Conservation (phyloP, 2,888 invertebrate species). For the Linhomoeus sp. region DNA sequence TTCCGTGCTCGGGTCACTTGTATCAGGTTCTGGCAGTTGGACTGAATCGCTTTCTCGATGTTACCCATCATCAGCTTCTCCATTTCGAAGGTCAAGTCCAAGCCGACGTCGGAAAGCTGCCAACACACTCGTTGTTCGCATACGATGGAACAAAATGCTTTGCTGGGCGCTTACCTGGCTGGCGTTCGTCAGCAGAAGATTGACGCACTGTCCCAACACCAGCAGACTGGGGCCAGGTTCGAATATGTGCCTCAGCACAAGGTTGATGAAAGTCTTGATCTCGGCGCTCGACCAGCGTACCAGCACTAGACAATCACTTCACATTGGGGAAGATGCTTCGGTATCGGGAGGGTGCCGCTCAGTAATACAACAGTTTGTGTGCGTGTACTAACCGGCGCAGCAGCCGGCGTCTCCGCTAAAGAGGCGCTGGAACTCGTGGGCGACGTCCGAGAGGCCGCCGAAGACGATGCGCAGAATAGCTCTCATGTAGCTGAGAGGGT, state of each 20-base stretch:
- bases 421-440: constrained; percentile 2
- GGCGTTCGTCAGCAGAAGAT: background rate
- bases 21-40: constrained; percentile 53
- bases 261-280: constrained; percentile 15
- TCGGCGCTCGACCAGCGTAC: constrained; percentile 19
- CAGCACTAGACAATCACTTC: background rate
- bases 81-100: constrained; percentile 71
- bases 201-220: constrained; percentile 5
- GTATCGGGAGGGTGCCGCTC: background rate
- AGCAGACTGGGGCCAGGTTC: constrained; percentile 6
- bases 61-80: constrained; percentile 59
- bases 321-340: background rate
- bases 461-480: constrained; percentile 64
- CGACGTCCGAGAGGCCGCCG: constrained; percentile 53
- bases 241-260: constrained; percentile 22
- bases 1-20: constrained; percentile 51
- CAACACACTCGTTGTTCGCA: background rate
- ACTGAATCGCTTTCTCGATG: constrained; percentile 49
- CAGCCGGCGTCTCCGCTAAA: constrained; percentile 5
- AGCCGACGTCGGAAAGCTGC: constrained; percentile 42
- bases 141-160: background rate
- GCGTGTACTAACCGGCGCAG: background rate
- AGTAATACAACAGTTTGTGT: background rate
- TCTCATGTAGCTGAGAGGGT: constrained; percentile 55
- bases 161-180: background rate